Evolutionary conservation across 2,888 invertebrate genomes (phyloP), one percentile per base, ranked within the genome.

Genomic region (Petrophora chlorosata): DNA sequence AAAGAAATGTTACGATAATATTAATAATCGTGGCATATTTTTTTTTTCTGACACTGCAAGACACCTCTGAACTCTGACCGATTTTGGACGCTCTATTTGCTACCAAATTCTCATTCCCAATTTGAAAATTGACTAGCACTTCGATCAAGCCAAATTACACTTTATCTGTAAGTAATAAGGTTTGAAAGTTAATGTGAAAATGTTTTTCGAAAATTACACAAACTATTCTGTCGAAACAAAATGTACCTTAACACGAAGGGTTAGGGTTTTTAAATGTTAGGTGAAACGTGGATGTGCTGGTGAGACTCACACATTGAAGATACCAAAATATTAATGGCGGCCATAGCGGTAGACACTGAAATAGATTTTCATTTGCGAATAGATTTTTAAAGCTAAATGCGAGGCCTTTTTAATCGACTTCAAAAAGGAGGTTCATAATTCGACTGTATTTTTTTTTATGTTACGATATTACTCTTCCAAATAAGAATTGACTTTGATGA

Each of bases 321-420:
- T 69, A 73, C 76, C 76, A 82, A 81, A 82, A 81, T 82, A 81
- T 81, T 79, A 76, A 76, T 74, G 73, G 63, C 65, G 65, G 64
- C 64, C 61, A 23, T 35, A 3, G 35, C 35, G 35, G 35, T 36
- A 47, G 16, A 34, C 7, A 14, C 41, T 2, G 5, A 80, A 82
- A 81, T 80, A 80, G 80, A 80, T 69, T 70, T 71, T 71, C 70
- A 65, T 57, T 50, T 35, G 46, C 32, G 42, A 53, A 50, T 50
- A 2, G 16, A 9, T 26, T n/a, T n/a, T n/a, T n/a, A n/a, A n/a
- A n/a, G n/a, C n/a, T n/a, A n/a, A n/a, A n/a, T n/a, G n/a, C n/a
- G n/a, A n/a, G n/a, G n/a, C n/a, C n/a, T n/a, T n/a, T n/a, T n/a
- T n/a, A n/a, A n/a, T n/a, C n/a, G n/a, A n/a, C n/a, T n/a, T n/a